Evolutionary conservation across 1,140 invertebrate genomes (phyloP).

Genomic region (Drosophila subobscura): DNA sequence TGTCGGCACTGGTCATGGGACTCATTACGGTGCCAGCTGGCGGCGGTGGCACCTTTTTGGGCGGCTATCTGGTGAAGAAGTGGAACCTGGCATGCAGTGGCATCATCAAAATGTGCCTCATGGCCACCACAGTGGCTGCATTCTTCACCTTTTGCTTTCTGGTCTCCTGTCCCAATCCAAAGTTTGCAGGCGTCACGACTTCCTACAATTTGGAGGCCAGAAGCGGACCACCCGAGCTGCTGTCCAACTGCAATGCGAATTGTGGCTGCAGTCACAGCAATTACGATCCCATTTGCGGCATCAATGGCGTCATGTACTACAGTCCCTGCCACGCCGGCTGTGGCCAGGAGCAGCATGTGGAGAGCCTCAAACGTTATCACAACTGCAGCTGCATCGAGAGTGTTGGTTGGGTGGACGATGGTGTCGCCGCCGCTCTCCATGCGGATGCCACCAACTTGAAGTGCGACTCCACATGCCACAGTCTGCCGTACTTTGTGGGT

Average conservation of each 20-base stretch:
- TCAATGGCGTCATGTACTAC: conserved; percentile 91
- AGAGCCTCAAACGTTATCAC: conserved; percentile 82
- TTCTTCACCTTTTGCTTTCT: conserved; percentile 88
- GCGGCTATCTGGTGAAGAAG: conserved; percentile 91
- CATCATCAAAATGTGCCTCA: conserved; percentile 90
- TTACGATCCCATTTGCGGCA: conserved; percentile 89
- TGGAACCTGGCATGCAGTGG: conserved; percentile 89
- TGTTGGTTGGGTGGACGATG: conserved; percentile 21
- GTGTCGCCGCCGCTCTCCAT: background rate
- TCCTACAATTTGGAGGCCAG: conserved; percentile 82
- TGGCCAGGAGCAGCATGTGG: conserved; percentile 80
- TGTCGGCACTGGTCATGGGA: conserved; percentile 90
- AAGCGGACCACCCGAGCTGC: conserved; percentile 49
- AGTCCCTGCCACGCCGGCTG: conserved; percentile 94
- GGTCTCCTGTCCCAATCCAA: conserved; percentile 89
- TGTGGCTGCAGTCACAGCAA: conserved; percentile 86
- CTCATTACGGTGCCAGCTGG: conserved; percentile 89
- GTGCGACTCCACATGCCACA: conserved; percentile 87
- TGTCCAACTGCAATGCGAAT: conserved; percentile 86
- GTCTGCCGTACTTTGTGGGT: conserved; percentile 87
- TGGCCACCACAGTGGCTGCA: conserved; percentile 86
- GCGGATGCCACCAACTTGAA: conserved; percentile 77
- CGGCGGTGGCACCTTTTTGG: conserved; percentile 91
- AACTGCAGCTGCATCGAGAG: conserved; percentile 85
- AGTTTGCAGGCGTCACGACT: conserved; percentile 90